Conservation (phyloP, 2,888 invertebrate species). For the Caenorhabditis sp. region DNA sequence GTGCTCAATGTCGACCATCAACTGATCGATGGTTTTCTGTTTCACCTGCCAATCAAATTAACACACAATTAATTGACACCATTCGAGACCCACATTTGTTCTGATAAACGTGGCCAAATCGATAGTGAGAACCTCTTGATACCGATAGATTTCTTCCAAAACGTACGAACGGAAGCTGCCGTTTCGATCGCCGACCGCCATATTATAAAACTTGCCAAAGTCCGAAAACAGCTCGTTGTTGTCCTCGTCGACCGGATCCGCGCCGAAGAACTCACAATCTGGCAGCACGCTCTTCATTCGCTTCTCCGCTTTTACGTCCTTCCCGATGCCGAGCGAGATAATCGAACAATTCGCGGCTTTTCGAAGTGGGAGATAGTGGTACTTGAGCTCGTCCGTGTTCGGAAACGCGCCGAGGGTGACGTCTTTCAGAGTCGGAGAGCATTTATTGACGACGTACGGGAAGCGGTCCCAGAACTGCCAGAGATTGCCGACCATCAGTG, state of each 20-base stretch:
- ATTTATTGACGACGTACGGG: conserved; percentile 60
- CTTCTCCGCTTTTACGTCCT: conserved; percentile 65
- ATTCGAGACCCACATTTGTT: conserved; percentile 29
- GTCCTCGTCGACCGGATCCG: conserved; percentile 64
- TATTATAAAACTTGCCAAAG: conserved; percentile 62
- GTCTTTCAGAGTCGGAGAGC: conserved; percentile 33
- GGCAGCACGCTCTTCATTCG: conserved; percentile 57
- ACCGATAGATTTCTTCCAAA: conserved; percentile 63
- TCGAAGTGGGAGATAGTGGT: conserved; percentile 56
- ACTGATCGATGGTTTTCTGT: conserved; percentile 55
- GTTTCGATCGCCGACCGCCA: conserved; percentile 63
- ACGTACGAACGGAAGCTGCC: conserved; percentile 62
- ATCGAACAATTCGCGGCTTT: conserved; percentile 46
- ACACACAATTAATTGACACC: not conserved
- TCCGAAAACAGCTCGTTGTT: conserved; percentile 60
- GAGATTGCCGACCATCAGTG: conserved; percentile 15
- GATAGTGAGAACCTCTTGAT: conserved; percentile 57
- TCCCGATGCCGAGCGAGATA: conserved; percentile 65
- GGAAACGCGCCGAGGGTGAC: conserved; percentile 49
- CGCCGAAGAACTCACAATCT: conserved; percentile 59
- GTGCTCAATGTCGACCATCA: conserved; percentile 67
- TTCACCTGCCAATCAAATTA: conserved; percentile 20
- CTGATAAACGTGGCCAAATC: conserved; percentile 61
- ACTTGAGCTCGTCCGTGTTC: conserved; percentile 64
- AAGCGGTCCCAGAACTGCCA: conserved; percentile 57